Evolutionary conservation across 2,888 invertebrate genomes (phyloP).

Genomic region (Agrochola macilenta): DNA sequence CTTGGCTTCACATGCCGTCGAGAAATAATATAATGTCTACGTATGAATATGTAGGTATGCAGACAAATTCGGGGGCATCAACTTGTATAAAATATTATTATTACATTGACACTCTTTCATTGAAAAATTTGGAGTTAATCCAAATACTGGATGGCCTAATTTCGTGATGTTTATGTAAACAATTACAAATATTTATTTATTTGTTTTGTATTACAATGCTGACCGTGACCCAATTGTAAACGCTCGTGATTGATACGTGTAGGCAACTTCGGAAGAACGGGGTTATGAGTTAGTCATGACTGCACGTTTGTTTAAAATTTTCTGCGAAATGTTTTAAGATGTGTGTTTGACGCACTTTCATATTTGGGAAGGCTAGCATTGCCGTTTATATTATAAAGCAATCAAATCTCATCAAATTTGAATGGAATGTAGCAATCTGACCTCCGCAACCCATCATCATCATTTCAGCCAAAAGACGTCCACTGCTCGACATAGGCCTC

Average conservation of each 20-base stretch:
- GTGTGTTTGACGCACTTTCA: neutral
- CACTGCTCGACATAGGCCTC: too few relatives aligned
- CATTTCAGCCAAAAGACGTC: too few relatives aligned
- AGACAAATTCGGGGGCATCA: too few relatives aligned
- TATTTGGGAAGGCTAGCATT: neutral
- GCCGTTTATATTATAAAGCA: too few relatives aligned
- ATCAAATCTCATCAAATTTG: too few relatives aligned
- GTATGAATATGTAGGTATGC: too few relatives aligned
- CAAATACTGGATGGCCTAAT: conserved; percentile 9
- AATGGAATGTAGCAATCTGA: too few relatives aligned
- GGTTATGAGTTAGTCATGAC: conserved; percentile 10
- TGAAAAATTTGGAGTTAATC: conserved; percentile 12
- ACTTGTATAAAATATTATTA: neutral
- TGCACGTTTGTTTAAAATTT: neutral
- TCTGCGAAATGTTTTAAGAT: neutral
- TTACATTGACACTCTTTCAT: conserved; percentile 3
- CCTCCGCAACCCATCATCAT: too few relatives aligned
- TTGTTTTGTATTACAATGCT: conserved; percentile 22
- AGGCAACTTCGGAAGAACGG: conserved; percentile 6
- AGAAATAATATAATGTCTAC: too few relatives aligned
- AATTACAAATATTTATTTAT: neutral
- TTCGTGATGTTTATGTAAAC: conserved; percentile 15
- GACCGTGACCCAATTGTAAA: conserved; percentile 28
- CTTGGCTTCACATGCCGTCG: too few relatives aligned
- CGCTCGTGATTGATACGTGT: neutral